Evolutionary conservation across 2,113 vertebrate genomes (phyloP), one percentile per base, ranked within the genome.

Genomic region (Anarrhichthys ocellatus): DNA sequence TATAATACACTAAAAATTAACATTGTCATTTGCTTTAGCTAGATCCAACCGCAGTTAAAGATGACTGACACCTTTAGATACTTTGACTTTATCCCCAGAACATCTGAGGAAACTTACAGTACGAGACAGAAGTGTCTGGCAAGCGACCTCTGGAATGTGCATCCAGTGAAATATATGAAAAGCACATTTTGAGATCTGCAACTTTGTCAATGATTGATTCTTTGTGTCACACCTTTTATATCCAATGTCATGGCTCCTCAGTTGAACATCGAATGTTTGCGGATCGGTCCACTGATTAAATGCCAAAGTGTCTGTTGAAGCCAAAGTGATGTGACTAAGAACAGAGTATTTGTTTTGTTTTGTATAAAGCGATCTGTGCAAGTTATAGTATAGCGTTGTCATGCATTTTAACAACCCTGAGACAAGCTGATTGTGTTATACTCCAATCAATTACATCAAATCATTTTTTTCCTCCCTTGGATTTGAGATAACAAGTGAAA

Each of bases 201-300:
- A 61, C 52, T 29, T 81, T 69, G 82, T 40, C 29, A 68, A 1
- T 62, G 66, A 83, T 81, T 54, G 80, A 73, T 76, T 52, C 13
- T 65, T 44, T 52, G n/a, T 73, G 63, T 78, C 80, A 69, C 58
- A 68, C 9, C 18, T 56, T 73, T 67, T 40, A 79, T 52, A 74
- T 82, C n/a, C 6, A 76, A 72, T 73, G 76, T 83, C 76, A 68
- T 10, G n/a, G 29, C 52, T 74, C 58, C 17, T 76, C 59, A 52
- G 9, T 42, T 29, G 8, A 78, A 78, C 48, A 81, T 81, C 5
- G 11, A 18, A 79, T 56, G 48, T 32, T 66, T 27, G 65, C 65
- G 34, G 20, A 70, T 62, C 44, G 13, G 63, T 70, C 48, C 22
- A 65, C 1, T 71, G 62, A 70, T 64, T 69, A 22, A 42, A 71